Conservation (phyloP, 2,888 invertebrate genomes). For the Lymantria monacha region DNA sequence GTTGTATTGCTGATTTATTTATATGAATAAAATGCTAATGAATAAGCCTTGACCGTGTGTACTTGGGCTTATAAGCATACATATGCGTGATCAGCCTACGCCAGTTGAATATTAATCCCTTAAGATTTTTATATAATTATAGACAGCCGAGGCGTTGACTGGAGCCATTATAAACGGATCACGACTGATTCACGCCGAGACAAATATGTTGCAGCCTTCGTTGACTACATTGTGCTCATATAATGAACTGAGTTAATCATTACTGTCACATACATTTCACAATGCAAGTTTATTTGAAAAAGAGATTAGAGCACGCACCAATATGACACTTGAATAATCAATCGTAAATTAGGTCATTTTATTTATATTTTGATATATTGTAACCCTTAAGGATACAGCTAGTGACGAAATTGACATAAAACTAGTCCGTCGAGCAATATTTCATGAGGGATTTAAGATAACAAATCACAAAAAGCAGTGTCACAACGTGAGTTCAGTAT, state of each 20-base stretch:
- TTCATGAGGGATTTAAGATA: slow-evolving; percentile 66
- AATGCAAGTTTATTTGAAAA: slow-evolving; percentile 11
- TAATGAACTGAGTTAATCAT: slow-evolving; percentile 32
- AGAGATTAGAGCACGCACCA: slow-evolving; percentile 21
- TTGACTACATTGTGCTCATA: slow-evolving; percentile 19
- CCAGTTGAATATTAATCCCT: slow-evolving; percentile 48
- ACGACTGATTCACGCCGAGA: slow-evolving; percentile 37
- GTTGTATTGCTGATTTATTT: background rate
- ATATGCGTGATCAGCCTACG: slow-evolving; percentile 39
- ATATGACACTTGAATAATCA: too few relatives aligned
- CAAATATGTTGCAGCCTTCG: slow-evolving; percentile 39
- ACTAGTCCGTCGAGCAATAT: slow-evolving; percentile 66
- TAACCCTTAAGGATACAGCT: slow-evolving; percentile 42
- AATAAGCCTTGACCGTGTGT: slow-evolving; percentile 14
- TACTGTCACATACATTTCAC: slow-evolving; percentile 54
- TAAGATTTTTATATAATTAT: slow-evolving; percentile 61
- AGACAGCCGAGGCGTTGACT: slow-evolving; percentile 47
- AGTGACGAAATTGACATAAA: slow-evolving; percentile 57
- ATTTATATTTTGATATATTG: too few relatives aligned
- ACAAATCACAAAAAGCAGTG: slow-evolving; percentile 67
- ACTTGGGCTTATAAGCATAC: slow-evolving; percentile 21
- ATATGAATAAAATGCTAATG: background rate
- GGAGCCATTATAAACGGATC: slow-evolving; percentile 47
- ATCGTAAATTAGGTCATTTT: too few relatives aligned
- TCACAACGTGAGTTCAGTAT: slow-evolving; percentile 58